These are phyloP conservation scores for Chionomys nivalis DNA, from an alignment of 2,113 vertebrate genomes.

Conservation along the genomic window DNA sequence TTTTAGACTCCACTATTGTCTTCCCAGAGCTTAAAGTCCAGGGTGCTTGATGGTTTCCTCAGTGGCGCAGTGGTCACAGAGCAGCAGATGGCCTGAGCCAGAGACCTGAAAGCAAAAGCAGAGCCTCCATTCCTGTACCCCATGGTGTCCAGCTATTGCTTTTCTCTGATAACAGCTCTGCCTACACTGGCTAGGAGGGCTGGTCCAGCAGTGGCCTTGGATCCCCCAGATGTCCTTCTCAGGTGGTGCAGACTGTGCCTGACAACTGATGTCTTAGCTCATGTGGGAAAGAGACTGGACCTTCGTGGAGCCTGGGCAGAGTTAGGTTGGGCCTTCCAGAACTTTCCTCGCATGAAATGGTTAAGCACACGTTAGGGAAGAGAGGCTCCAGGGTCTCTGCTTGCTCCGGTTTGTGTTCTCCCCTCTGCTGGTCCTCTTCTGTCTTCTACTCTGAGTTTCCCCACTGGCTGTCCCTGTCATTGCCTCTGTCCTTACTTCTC, in stretches of 20 bases:
- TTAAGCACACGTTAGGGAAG: background rate
- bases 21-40: background rate
- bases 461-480: background rate
- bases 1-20: background rate
- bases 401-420: too few relatives aligned
- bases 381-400: background rate
- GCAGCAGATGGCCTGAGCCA: background rate
- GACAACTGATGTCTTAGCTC: background rate
- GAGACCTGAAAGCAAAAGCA: background rate
- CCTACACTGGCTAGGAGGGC: background rate
- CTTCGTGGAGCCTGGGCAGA: background rate
- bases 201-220: background rate
- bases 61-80: background rate
- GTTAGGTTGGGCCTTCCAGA: background rate
- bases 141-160: background rate
- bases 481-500: background rate
- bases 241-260: background rate
- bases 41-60: background rate
- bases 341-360: background rate
- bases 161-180: background rate
- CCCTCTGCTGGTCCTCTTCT: too few relatives aligned
- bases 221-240: background rate
- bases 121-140: background rate
- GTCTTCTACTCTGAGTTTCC: background rate
- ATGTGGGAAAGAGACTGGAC: background rate